Evolutionary conservation across 2,113 vertebrate species (phyloP), one percentile per base, ranked within the genome.

Genomic region (Semicossyphus pulcher): DNA sequence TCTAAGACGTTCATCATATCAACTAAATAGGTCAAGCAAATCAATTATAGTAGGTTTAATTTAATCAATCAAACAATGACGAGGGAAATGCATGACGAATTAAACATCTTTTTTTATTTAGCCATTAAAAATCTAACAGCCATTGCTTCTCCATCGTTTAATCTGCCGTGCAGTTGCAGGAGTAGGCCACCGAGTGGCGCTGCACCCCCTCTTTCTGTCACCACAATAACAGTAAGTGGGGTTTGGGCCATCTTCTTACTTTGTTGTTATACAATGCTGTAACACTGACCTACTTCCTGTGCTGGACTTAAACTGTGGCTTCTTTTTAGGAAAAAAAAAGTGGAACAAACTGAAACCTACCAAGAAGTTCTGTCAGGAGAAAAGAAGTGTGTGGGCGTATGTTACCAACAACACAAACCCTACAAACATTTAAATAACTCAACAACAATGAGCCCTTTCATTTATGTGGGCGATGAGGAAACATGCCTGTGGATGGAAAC

Each of bases 271-370:
- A 79, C 70, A 79, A 80, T 9, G 66, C 42, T 56, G 47, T 37
- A 59, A 76, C 51, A 10, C 47, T 81, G 87, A 79, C 85, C 80
- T 81, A 83, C 64, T 85, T 89, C 72, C 70, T 61, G 48, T 26
- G 20, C 7, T 4, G 29, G 37, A 72, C 42, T n/a, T 28, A 15
- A 59, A 60, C 5, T 47, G 32, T 57, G 56, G 10, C 20, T 62
- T 48, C 39, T 25, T 2, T 57, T 37, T 21, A 21, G 9, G 3
- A 25, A 3, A 57, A 59, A 70, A 57, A 18, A 36, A 32, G 11
- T 39, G 4, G 3, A 12, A 31, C 4, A 8, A 42, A 18, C 7
- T 12, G 21, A 57, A 57, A 59, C 71, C 34, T 42, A 57, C n/a
- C 5, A 11, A 7, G n/a, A 29, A 26, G 26, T 52, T 9, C 7